These are phyloP conservation scores for Tamandua tetradactyla DNA, from an alignment of 2,797 vertebrate genomes.

Conservation along the genomic window DNA sequence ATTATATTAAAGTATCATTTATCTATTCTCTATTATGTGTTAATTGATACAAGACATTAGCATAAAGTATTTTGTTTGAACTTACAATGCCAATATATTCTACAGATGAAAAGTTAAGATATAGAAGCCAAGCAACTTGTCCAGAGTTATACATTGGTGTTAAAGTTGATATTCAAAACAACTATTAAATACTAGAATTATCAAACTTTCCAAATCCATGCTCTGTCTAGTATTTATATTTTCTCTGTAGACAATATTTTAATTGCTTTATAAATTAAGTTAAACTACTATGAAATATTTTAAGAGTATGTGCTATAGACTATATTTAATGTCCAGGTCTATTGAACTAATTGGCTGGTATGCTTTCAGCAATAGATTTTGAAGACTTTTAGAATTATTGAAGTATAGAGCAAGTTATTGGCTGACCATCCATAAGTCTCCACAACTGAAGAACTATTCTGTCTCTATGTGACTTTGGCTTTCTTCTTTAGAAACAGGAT, in stretches of 20 bases:
- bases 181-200: no score
- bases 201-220: background rate
- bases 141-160: background rate
- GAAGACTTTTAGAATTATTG: background rate
- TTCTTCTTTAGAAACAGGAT: background rate
- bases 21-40: background rate
- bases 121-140: background rate
- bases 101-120: background rate
- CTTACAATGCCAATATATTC: background rate
- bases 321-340: background rate
- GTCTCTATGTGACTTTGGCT: background rate
- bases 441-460: background rate
- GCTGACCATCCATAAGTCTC: background rate
- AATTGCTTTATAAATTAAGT: background rate
- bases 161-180: no score
- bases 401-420: background rate
- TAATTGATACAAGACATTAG: background rate
- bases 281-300: background rate
- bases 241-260: background rate
- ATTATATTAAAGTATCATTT: conserved; percentile 6
- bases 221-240: background rate
- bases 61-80: background rate
- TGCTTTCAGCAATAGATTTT: background rate
- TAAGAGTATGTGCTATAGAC: background rate
- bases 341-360: background rate